Base-by-base conservation (phyloP, 2,113 vertebrate species). In the Todiramphus chloris region DNA sequence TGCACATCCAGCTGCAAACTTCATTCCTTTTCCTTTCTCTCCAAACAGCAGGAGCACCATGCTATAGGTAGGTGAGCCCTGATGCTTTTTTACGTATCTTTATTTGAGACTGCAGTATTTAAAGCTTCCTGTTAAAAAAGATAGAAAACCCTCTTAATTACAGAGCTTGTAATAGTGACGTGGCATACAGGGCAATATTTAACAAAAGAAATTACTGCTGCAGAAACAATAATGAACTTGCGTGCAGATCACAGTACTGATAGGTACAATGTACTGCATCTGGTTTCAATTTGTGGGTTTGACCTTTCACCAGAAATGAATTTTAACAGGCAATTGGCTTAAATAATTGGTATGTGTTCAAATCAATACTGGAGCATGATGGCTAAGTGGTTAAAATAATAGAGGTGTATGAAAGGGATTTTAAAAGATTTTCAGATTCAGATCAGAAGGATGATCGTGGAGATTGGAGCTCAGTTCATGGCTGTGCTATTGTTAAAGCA, bases 281-380 rank as follows among this genome's bases (percentile, higher is more conserved):
- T 96, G 96, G 50, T 89, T 97, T 95, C 94, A 97, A 94, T 96
- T 88, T 96, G 75, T 87, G 50, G 62, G 66, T 95, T 41, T 95
- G 90, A 96, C 96, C 97, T 96, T 90, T 95, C 39, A 35, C 88
- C 74, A 0, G 82, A 95, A 97, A 96, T 77, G 86, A 88, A 97
- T 97, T 97, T 97, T 97, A 97, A 97, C 95, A 97, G 96, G 86
- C 93, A 66, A 92, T 97, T 96, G 93, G 81, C 86, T 97, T 94
- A 92, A 95, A 96, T 97, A 95, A 97, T 95, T 82, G 50, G 23
- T 90, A 39, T n/a, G 66, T 37, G 72, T 90, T 95, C 86, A 43
- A 77, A 95, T 96, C 94, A 84, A 94, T 96, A 74, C 67, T 67
- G 62, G 77, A 92, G 90, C 3, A 39, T 41, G 89, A 94, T 58